Base-by-base conservation (phyloP, 2,797 vertebrate genomes). In the Muscicapa comitata region DNA sequence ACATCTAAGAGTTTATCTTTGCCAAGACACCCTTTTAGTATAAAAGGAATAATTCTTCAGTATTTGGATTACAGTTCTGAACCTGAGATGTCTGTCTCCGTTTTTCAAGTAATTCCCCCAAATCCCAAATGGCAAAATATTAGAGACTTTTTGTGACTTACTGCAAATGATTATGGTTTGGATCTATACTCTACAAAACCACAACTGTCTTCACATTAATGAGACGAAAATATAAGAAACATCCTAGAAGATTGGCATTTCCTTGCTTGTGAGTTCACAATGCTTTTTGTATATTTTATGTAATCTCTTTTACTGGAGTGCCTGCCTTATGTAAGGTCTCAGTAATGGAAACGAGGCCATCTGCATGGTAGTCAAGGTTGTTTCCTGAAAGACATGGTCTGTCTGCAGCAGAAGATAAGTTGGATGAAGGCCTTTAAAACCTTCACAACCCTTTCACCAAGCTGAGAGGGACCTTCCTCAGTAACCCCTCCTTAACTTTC, bases 251-350 rank as follows among this genome's bases (percentile, higher is more conserved):
- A 53, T 0, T 81, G 78, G 5, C 31, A 42, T 80, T 94, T 87
- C 42, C 47, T 95, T 83, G 51, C 71, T 66, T 77, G 5, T 65
- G 88, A 72, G 23, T 90, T 95, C 40, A 59, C 81, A 81, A 38
- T 63, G 53, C 25, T 72, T 93, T 79, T 73, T 25, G 19, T 93
- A 3, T 75, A 57, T 62, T 94, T 94, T 93, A 86, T 84, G 33
- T 93, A 88, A 93, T 86, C 70, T 72, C 43, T 91, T 74, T 88
- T 58, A 50, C 43, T 63, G 81, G 70, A 93, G 58, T 80, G 58
- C 54, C 68, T 88, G 78, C 59, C 55, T 93, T 95, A 93, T 75
- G 31, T 94, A 94, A 95, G 73, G n/a, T 58, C 63, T 80, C 63
- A 88, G 66, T 62, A 66, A 75, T 83, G 79, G 68, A 77, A 93